phyloP scores from a whole-genome alignment of 2,797 vertebrate genomes.

The Hoplostethus mediterraneus region DNA sequence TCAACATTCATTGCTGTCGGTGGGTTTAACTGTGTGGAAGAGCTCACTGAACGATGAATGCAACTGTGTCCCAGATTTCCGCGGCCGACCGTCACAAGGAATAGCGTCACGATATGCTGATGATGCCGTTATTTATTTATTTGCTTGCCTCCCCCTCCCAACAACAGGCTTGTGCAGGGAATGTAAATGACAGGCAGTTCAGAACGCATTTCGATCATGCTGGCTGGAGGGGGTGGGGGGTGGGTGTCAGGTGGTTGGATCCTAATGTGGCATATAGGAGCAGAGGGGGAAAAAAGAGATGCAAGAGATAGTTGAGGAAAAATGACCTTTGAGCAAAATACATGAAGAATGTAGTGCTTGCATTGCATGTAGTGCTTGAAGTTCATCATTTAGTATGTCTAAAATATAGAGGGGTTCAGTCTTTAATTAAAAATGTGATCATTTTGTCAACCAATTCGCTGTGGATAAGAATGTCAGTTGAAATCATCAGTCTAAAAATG shows the following conservation, averaged over 20 bases:
- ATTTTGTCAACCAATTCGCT: too few relatives aligned
- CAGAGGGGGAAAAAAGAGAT: constrained; percentile 22
- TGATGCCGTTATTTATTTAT: constrained; percentile 68
- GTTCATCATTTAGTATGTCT: too few relatives aligned
- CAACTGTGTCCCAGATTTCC: constrained; percentile 97
- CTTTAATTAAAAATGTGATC: too few relatives aligned
- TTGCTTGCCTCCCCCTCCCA: constrained; percentile 24
- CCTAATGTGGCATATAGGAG: constrained; percentile 17
- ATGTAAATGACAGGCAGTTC: constrained; percentile 64
- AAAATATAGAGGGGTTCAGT: too few relatives aligned
- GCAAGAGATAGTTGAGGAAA: constrained; percentile 25
- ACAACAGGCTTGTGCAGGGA: constrained; percentile 32
- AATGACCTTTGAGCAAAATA: constrained; percentile 51
- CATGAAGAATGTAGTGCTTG: not conserved
- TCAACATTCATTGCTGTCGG: constrained; percentile 99
- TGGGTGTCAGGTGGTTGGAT: not conserved
- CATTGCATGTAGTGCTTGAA: constrained; percentile 1
- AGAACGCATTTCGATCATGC: constrained; percentile 68
- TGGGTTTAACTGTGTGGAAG: constrained; percentile 98
- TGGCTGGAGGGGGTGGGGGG: not conserved
- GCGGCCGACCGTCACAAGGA: constrained; percentile 67
- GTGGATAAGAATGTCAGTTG: too few relatives aligned
- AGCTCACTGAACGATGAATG: constrained; percentile 99
- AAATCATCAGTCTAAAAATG: too few relatives aligned
- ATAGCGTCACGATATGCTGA: constrained; percentile 71